Evolutionary conservation across 1,140 invertebrate genomes (phyloP).

Genomic region (Hyles euphorbiae): DNA sequence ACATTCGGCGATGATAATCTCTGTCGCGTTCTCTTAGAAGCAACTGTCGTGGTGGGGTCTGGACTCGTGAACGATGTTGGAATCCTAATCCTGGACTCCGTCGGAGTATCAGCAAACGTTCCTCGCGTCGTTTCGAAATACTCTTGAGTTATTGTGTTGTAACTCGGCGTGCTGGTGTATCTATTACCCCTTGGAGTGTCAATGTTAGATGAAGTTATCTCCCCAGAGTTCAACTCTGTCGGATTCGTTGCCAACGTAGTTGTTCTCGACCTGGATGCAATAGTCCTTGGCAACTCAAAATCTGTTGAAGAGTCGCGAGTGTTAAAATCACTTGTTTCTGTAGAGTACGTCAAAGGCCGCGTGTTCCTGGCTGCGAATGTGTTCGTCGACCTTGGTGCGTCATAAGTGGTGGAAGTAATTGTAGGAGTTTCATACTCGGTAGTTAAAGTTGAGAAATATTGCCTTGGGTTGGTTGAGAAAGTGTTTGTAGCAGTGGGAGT

Average conservation of each 20-base stretch:
- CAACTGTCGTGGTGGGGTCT: slow-evolving; percentile 5
- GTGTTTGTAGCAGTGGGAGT: slow-evolving; percentile 2
- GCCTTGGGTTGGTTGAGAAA: not conserved
- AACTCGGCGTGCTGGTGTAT: slow-evolving; percentile 2
- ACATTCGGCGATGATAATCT: slow-evolving; percentile 8
- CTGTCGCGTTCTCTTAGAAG: slow-evolving; percentile 2
- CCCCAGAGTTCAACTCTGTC: not conserved
- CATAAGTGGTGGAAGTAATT: slow-evolving; percentile 8
- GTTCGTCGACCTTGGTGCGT: not conserved
- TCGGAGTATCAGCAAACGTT: slow-evolving; percentile 9
- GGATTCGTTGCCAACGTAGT: slow-evolving; percentile 10
- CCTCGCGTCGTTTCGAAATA: slow-evolving; percentile 14
- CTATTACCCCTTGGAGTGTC: slow-evolving; percentile 3
- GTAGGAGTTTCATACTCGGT: slow-evolving; percentile 13
- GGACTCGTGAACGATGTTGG: slow-evolving; percentile 5
- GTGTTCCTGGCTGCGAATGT: not conserved
- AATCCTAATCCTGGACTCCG: slow-evolving; percentile 8
- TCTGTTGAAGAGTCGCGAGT: slow-evolving; percentile 7
- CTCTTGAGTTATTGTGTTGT: slow-evolving; percentile 16
- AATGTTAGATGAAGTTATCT: not conserved
- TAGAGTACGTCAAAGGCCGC: slow-evolving; percentile 2
- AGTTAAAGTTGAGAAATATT: slow-evolving; percentile 10
- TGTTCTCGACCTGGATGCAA: not conserved
- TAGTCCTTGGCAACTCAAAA: not conserved
- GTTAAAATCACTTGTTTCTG: not conserved